Evolutionary conservation across 2,113 vertebrate genomes (phyloP).

Genomic region (Onychostoma macrolepis): DNA sequence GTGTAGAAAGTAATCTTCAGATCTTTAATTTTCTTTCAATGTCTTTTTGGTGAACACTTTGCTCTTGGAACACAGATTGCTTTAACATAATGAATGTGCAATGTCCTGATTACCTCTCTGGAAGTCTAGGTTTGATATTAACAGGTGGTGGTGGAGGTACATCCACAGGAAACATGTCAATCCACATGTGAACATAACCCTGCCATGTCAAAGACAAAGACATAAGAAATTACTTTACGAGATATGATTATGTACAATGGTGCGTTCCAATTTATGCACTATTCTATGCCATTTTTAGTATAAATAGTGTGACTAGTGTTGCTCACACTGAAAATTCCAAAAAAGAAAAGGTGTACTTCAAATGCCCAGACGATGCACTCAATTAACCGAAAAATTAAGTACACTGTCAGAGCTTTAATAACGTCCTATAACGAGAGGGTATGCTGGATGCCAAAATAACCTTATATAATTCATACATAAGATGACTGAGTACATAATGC

Average conservation of each 20-base stretch:
- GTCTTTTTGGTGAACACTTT: neutral
- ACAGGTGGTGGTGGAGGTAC: constrained; percentile 85
- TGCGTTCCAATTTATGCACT: neutral
- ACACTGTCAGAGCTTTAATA: neutral
- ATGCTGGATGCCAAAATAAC: neutral
- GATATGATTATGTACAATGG: neutral
- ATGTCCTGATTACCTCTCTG: constrained; percentile 78
- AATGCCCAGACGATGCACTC: neutral
- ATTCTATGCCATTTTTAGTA: neutral
- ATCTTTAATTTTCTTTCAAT: neutral
- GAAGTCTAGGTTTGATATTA: constrained; percentile 89
- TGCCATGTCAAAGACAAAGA: constrained; percentile 59
- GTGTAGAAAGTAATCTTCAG: neutral
- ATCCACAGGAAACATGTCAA: constrained; percentile 92
- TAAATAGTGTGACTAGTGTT: neutral
- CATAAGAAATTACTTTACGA: neutral
- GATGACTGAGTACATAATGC: neutral
- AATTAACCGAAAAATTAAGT: neutral
- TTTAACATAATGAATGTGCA: neutral
- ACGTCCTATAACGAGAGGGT: neutral
- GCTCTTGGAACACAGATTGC: neutral
- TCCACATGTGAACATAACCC: constrained; percentile 95
- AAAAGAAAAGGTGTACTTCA: neutral
- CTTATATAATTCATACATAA: neutral
- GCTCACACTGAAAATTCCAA: neutral